Conservation (phyloP, 2,113 vertebrate species). For the Pithys albifrons region DNA sequence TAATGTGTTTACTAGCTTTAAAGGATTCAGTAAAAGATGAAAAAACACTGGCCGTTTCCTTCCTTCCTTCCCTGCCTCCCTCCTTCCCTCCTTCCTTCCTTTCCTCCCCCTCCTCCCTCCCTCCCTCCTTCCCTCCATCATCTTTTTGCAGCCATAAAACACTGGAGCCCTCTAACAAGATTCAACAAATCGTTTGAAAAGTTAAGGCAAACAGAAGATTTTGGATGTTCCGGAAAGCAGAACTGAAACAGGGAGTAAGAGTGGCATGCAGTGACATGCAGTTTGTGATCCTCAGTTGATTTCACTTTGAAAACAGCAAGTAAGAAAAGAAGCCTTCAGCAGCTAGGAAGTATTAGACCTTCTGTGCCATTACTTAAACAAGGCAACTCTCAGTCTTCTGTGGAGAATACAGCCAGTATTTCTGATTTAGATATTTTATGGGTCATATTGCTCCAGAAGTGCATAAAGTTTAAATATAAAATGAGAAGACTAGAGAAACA, state of each 20-base stretch:
- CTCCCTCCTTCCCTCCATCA: background rate
- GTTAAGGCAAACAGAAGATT: background rate
- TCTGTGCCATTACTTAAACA: background rate
- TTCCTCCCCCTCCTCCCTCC: too few relatives aligned
- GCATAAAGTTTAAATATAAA: background rate
- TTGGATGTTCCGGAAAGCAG: background rate
- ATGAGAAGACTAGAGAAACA: background rate
- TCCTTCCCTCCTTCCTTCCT: background rate
- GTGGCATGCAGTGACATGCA: accelerated
- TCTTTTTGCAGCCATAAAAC: background rate
- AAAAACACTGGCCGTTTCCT: accelerated
- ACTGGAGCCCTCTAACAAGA: background rate
- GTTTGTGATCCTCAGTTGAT: background rate
- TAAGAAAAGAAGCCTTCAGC: background rate
- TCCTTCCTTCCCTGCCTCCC: too few relatives aligned
- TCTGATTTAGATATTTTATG: background rate
- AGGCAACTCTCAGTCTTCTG: background rate
- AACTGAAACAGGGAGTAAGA: accelerated
- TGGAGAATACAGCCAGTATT: background rate
- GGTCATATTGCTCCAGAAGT: background rate
- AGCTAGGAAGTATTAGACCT: background rate
- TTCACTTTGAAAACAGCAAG: background rate
- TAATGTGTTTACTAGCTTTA: background rate
- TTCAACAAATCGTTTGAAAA: background rate
- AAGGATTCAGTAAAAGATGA: background rate